Percentiles rank a stretch among this genome's conserved stretches.
phyloP scores from a whole-genome alignment of 2,797 vertebrate species.

The Dendrocincla fuliginosa region DNA sequence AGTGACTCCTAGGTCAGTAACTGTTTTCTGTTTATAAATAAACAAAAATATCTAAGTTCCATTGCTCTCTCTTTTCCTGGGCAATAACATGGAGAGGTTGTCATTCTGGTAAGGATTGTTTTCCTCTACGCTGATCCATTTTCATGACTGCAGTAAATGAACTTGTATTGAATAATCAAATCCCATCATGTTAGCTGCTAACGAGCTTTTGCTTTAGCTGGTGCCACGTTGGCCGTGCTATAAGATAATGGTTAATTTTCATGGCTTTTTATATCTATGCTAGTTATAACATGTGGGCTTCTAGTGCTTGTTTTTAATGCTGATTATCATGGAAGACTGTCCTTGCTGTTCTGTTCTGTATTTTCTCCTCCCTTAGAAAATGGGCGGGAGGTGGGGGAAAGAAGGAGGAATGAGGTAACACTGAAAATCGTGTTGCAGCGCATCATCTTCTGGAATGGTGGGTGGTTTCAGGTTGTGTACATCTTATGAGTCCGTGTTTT shows the following conservation, averaged over 20 bases:
- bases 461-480: background rate
- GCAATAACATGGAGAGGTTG: background rate
- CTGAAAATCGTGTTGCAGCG: background rate
- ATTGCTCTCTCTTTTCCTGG: background rate
- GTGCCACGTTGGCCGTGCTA: background rate
- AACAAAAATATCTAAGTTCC: background rate
- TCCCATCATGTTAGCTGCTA: background rate
- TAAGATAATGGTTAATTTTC: background rate
- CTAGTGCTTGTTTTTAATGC: background rate
- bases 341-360: background rate
- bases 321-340: background rate
- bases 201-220: background rate
- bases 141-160: background rate
- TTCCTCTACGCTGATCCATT: background rate
- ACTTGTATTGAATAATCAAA: background rate
- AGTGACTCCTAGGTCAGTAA: background rate
- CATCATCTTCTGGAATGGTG: background rate
- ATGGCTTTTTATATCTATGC: background rate
- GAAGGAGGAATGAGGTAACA: background rate
- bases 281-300: background rate
- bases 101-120: background rate
- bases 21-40: background rate
- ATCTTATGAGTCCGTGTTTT: background rate
- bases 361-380: background rate
- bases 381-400: background rate